Evolutionary conservation across 2,888 invertebrate species (phyloP), one percentile per base, ranked within the genome.

Genomic region (Megalurothrips usitatus): DNA sequence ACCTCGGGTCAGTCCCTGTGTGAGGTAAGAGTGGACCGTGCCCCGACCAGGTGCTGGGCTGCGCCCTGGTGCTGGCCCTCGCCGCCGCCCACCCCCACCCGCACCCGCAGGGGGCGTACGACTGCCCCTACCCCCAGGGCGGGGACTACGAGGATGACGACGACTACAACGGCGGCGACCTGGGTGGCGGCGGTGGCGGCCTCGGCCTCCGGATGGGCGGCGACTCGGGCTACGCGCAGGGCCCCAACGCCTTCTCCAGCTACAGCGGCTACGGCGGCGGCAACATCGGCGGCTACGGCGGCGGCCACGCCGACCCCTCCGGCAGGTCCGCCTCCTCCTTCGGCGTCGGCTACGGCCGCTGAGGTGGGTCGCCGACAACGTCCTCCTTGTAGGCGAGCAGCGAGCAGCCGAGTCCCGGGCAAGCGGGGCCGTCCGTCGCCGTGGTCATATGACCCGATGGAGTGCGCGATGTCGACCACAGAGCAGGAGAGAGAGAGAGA

Each of bases 201-300:
- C 58, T 58, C 58, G 17, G 19, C 58, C 34, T 43, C 3, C 2
- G 58, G 58, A 6, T 0, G 6, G 58, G 34, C 34, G 68, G 68
- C 10, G 26, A 75, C 68, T 23, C 68, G 26, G 68, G 68, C 68
- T 75, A 26, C 68, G 68, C 68, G 0, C 68, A 75, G 26, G 68
- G 68, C 11, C 23, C n/a, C 68, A 23, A 75, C 23, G 68, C 68
- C 26, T 75, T 11, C 68, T 75, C 68, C 68, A 75, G 68, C 68
- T 75, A 26, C 68, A 75, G 68, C 68, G 68, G 26, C 68, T 75
- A 26, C 68, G 68, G 68, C 68, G 68, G 26, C 23, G 68, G 68
- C 68, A 26, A n/a, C 26, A 23, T 26, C 23, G 68, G 68, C 68
- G 68, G 68, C 26, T 75, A 75, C 68, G 68, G 68, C 68, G 68